Evolutionary conservation across 2,888 invertebrate species (phyloP).

Genomic region (Habroteleia sp.): DNA sequence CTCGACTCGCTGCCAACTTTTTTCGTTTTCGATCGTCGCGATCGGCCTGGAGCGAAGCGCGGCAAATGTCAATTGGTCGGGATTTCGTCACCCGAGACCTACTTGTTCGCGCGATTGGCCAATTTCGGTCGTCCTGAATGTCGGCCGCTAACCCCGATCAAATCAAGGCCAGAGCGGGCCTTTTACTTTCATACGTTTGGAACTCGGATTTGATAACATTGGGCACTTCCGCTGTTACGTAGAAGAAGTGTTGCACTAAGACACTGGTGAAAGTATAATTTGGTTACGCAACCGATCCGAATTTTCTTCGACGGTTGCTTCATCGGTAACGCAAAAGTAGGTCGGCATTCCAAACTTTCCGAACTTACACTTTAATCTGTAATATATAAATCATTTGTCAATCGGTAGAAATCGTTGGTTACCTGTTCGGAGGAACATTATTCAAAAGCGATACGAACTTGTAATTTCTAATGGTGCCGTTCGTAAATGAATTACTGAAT

Average conservation of each 20-base stretch:
- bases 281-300: conserved; percentile 14
- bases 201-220: conserved; percentile 17
- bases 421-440: no score
- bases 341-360: background rate
- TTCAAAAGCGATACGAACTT: no score
- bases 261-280: conserved; percentile 21
- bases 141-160: conserved; percentile 77
- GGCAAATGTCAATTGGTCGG: conserved; percentile 26
- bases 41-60: background rate
- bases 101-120: conserved; percentile 72
- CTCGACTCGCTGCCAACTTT: conserved; percentile 22
- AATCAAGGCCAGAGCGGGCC: conserved; percentile 79
- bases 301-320: conserved; percentile 11
- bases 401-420: no score
- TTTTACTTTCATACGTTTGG: conserved; percentile 77
- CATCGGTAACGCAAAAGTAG: conserved; percentile 1
- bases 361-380: no score
- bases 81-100: conserved; percentile 67
- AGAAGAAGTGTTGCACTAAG: conserved; percentile 3
- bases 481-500: no score
- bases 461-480: no score
- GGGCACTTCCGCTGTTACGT: conserved; percentile 15
- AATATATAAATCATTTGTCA: no score
- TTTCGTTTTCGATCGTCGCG: background rate
- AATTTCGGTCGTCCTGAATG: conserved; percentile 74